Evolutionary conservation across 2,888 invertebrate genomes (phyloP).

Genomic region (Schizotus pectinicornis): DNA sequence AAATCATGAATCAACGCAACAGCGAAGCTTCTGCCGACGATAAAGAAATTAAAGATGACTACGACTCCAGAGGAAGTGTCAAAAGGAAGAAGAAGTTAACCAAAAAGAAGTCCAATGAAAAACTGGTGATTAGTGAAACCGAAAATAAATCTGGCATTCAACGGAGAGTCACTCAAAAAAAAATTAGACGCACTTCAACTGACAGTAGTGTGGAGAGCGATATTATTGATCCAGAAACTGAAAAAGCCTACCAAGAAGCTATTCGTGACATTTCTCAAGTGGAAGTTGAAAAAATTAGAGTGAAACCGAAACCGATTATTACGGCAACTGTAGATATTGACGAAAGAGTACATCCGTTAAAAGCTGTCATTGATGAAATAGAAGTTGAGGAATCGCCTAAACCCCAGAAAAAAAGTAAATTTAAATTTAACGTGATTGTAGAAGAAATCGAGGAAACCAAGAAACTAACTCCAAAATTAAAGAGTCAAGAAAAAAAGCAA

Average conservation of each 20-base stretch:
- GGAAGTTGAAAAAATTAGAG: slow-evolving; percentile 61
- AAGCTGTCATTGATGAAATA: slow-evolving; percentile 64
- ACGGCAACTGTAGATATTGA: slow-evolving; percentile 62
- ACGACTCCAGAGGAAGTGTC: slow-evolving; percentile 38
- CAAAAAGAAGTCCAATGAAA: slow-evolving; percentile 48
- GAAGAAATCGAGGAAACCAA: slow-evolving; percentile 42
- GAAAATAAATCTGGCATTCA: slow-evolving; percentile 33
- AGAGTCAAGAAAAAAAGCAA: slow-evolving; percentile 25
- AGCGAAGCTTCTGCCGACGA: slow-evolving; percentile 29
- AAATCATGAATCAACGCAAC: slow-evolving; percentile 31
- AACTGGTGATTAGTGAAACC: slow-evolving; percentile 32
- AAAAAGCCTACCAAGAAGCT: slow-evolving; percentile 42
- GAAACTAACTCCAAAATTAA: slow-evolving; percentile 18
- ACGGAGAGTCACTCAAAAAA: slow-evolving; percentile 43
- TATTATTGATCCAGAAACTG: slow-evolving; percentile 28
- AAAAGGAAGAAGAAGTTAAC: slow-evolving; percentile 50
- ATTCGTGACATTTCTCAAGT: slow-evolving; percentile 56
- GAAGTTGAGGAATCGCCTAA: slow-evolving; percentile 66
- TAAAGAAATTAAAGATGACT: slow-evolving; percentile 46
- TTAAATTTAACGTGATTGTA: slow-evolving; percentile 55
- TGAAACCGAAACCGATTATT: slow-evolving; percentile 62
- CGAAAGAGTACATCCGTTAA: slow-evolving; percentile 59
- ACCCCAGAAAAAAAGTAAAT: slow-evolving; percentile 48
- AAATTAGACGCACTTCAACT: slow-evolving; percentile 42
- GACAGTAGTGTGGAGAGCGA: slow-evolving; percentile 33